phyloP scores from a whole-genome alignment of 1,140 invertebrate species.

The Pogonognathellus flavescens region DNA sequence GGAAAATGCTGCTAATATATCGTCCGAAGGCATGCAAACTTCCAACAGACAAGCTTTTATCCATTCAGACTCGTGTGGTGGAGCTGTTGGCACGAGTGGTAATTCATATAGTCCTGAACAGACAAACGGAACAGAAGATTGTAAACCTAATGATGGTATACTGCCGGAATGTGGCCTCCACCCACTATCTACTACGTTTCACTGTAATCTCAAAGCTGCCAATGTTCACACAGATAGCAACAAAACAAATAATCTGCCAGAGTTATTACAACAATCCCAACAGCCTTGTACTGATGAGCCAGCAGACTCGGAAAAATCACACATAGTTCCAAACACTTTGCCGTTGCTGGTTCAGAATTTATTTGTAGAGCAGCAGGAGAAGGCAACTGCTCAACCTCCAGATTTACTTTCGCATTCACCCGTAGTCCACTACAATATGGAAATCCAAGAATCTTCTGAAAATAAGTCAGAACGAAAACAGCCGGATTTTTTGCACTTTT shows the following conservation, averaged over 20 bases:
- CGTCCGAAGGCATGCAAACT: conserved; percentile 7
- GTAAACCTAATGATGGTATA: conserved; percentile 18
- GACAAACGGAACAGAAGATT: neutral
- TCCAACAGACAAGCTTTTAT: conserved; percentile 3
- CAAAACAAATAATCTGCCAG: conserved; percentile 36
- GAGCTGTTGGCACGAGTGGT: neutral
- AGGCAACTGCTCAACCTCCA: conserved; percentile 2
- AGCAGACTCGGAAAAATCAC: neutral
- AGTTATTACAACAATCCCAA: conserved; percentile 13
- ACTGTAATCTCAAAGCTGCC: neutral
- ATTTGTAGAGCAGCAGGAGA: conserved; percentile 12
- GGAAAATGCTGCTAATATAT: conserved; percentile 31
- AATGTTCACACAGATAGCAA: conserved; percentile 18
- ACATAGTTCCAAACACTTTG: neutral
- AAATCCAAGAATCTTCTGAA: neutral
- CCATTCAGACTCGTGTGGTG: neutral
- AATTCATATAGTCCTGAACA: neutral
- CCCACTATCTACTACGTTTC: conserved; percentile 14
- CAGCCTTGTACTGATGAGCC: neutral
- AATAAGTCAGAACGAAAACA: neutral
- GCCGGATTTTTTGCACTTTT: neutral
- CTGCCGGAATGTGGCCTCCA: conserved; percentile 41
- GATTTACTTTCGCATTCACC: conserved; percentile 26
- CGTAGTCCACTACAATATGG: conserved; percentile 17
- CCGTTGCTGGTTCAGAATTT: conserved; percentile 10